Evolutionary conservation across 2,797 vertebrate species (phyloP).

Genomic region (Acestrorhynchus altus): DNA sequence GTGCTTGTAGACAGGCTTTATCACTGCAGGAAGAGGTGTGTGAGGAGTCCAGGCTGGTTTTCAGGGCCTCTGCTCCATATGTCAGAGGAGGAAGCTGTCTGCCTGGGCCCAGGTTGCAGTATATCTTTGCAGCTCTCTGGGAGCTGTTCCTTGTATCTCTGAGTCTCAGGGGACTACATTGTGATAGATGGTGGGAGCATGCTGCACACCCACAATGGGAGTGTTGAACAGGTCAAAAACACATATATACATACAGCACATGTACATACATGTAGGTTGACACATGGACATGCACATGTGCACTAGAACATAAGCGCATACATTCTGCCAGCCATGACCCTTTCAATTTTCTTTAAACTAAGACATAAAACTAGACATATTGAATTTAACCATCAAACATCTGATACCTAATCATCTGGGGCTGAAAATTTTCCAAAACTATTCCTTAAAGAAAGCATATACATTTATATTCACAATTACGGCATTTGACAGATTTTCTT

Average conservation of each 20-base stretch:
- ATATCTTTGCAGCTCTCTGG: slow-evolving; percentile 70
- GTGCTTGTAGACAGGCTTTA: not conserved
- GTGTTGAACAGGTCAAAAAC: slow-evolving; percentile 52
- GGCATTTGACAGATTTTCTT: too few relatives aligned
- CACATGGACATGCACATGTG: slow-evolving; percentile 6
- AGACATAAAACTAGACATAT: not conserved
- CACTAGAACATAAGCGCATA: not conserved
- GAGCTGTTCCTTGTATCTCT: slow-evolving; percentile 51
- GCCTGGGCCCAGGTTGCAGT: slow-evolving; percentile 63
- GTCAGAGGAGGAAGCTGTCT: slow-evolving; percentile 73
- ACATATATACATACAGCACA: slow-evolving; percentile 1
- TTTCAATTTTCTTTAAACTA: not conserved
- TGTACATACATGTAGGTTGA: slow-evolving; percentile 1
- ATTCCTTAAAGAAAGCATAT: too few relatives aligned
- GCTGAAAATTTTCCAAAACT: too few relatives aligned
- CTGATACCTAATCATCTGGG: too few relatives aligned
- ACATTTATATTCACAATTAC: too few relatives aligned
- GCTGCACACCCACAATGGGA: slow-evolving; percentile 53
- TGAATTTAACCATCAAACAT: not conserved
- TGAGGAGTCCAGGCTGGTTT: slow-evolving; percentile 32
- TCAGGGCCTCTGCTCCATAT: slow-evolving; percentile 58
- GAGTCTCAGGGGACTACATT: slow-evolving; percentile 49
- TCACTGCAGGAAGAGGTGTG: slow-evolving; percentile 18
- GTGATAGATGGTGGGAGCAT: slow-evolving; percentile 70
- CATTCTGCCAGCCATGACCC: not conserved